Evolutionary conservation across 64 coral and sea anemone species (phyloP).

Genomic region (Montipora foliosa): DNA sequence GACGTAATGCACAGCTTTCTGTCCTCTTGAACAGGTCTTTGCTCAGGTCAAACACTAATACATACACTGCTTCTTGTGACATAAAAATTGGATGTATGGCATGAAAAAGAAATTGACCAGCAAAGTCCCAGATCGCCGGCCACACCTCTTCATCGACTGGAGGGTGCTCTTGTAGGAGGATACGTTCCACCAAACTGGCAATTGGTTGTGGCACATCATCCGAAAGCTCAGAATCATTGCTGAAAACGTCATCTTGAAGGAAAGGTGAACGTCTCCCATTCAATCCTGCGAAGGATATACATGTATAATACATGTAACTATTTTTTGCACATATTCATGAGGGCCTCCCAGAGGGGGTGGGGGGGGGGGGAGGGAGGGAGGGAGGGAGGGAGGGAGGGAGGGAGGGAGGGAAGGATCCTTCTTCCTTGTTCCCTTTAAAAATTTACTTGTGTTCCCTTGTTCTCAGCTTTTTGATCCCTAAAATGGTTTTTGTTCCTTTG

Average conservation of each 20-base stretch:
- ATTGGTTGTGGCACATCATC: neutral
- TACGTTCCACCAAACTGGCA: conserved; percentile 21
- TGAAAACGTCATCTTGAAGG: conserved; percentile 29
- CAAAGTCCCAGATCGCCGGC: conserved; percentile 46
- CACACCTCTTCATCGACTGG: neutral
- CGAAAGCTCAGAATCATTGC: neutral
- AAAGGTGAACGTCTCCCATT: neutral
- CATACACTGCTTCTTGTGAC: conserved; percentile 36
- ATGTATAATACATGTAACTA: too few relatives aligned
- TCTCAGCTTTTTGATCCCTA: too few relatives aligned
- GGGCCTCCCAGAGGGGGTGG: too few relatives aligned
- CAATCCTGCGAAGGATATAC: neutral
- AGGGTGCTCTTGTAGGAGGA: neutral
- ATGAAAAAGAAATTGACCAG: conserved; percentile 27
- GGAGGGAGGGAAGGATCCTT: too few relatives aligned
- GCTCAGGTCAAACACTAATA: conserved; percentile 26
- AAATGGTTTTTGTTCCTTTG: too few relatives aligned
- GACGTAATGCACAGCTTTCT: neutral
- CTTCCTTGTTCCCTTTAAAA: too few relatives aligned
- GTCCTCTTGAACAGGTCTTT: conserved; percentile 12
- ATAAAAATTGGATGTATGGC: conserved; percentile 34
- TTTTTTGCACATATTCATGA: too few relatives aligned
- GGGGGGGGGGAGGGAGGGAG: too few relatives aligned
- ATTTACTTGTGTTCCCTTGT: too few relatives aligned
- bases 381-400: too few relatives aligned